Base-by-base conservation (phyloP, 2,797 vertebrate genomes). In the Helicolenus hilgendorfi region DNA sequence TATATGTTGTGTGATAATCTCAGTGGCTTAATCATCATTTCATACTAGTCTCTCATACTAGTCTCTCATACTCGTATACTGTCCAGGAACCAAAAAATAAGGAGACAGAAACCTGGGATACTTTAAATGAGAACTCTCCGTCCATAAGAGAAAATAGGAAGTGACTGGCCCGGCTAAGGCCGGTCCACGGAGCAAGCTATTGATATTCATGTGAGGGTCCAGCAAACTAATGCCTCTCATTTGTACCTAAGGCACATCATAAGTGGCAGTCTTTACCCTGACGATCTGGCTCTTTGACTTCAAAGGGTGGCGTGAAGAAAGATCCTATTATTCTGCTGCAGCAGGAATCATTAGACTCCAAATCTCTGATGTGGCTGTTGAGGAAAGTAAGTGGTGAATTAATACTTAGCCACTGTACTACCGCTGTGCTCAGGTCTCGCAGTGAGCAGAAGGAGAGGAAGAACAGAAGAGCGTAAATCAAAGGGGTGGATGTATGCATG, bases 171-270 rank as follows among this genome's bases (percentile, higher is more conserved):
- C 1, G 8, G 49, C 78, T 22, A 11, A 81, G 83, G 79, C 81
- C 72, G 89, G 68, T 63, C 69, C 72, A 53, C 20, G 58, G 76
- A 83, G 64, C 67, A 45, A 77, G 81, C 56, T 22, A 91, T 96
- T 96, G 92, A 88, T 91, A 95, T 95, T 95, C 92, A 89, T 89
- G 88, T 76, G 82, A 86, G 84, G 77, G 90, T 91, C 82, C 84
- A 49, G 92, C 81, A 69, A 93, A 88, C 88, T 95, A 94, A 93
- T 95, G 92, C 83, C 72, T 91, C 93, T 93, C 93, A 92, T 96
- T 95, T 96, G 83, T 94, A 95, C 92, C 92, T 93, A 89, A 90
- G 92, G 94, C 93, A 94, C 85, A 94, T 96, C 89, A 94, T 95
- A 94, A 96, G 86, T 94, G 89, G 83, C 84, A 79, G 92, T 94